Conservation (phyloP, 2,113 vertebrate genomes). For the Sander vitreus region DNA sequence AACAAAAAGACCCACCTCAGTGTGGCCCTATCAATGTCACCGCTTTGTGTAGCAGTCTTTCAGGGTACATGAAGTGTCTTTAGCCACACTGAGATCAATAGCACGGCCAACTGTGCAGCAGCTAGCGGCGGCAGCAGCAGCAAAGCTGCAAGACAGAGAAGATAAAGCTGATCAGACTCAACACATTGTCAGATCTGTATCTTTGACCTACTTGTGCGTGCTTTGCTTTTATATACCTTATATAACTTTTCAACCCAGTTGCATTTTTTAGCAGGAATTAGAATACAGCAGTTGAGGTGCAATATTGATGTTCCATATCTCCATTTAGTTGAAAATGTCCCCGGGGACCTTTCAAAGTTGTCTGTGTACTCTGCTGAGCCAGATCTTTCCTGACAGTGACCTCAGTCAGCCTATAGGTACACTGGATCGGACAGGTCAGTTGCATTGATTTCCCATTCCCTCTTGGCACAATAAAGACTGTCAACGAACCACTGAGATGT, state of each 20-base stretch:
- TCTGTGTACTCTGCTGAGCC: slow-evolving; percentile 83
- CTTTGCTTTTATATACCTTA: slow-evolving; percentile 15
- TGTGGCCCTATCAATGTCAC: slow-evolving; percentile 85
- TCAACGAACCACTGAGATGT: slow-evolving; percentile 77
- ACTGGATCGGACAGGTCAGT: slow-evolving; percentile 79
- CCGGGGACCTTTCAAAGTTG: slow-evolving; percentile 80
- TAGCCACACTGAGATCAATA: slow-evolving; percentile 84
- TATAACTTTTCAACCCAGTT: slow-evolving; percentile 27
- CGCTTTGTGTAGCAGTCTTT: slow-evolving; percentile 82
- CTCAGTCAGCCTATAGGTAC: slow-evolving; percentile 82
- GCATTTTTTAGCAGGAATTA: slow-evolving; percentile 22
- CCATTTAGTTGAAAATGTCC: slow-evolving; percentile 71
- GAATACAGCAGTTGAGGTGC: slow-evolving; percentile 32
- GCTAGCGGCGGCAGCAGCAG: slow-evolving; percentile 42
- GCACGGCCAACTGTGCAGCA: slow-evolving; percentile 74
- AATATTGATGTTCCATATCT: slow-evolving; percentile 72
- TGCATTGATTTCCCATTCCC: slow-evolving; percentile 84
- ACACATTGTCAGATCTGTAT: slow-evolving; percentile 74
- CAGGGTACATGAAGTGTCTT: slow-evolving; percentile 85
- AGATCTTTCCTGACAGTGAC: slow-evolving; percentile 83
- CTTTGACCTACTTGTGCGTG: slow-evolving; percentile 71
- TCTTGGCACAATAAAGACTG: slow-evolving; percentile 81
- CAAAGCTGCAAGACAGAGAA: slow-evolving; percentile 47
- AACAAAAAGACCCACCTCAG: slow-evolving; percentile 83
- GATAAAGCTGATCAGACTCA: slow-evolving; percentile 71